Percentiles rank a stretch among this genome's conserved stretches.
Evolutionary conservation across 2,888 invertebrate species (phyloP).

Genomic region (Dicyrtomina minuta): DNA sequence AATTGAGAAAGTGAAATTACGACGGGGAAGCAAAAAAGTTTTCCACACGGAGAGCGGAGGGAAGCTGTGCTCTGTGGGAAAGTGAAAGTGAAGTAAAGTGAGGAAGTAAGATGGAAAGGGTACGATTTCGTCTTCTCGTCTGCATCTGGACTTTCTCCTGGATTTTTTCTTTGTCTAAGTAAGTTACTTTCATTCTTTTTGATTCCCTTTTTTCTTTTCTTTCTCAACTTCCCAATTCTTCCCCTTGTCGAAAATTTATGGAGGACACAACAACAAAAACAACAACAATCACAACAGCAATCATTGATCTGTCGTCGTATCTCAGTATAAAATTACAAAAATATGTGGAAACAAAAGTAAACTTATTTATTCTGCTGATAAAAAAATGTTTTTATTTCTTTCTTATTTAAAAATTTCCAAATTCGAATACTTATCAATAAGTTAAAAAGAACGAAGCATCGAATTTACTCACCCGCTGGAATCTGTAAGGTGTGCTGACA

Average conservation of each 20-base stretch:
- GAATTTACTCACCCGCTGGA: too few species aligned
- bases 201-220: neutral
- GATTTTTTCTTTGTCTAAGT: constrained; percentile 36
- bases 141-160: constrained; percentile 43
- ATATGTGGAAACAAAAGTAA: too few species aligned
- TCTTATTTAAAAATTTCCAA: too few species aligned
- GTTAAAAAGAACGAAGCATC: too few species aligned
- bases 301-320: too few species aligned
- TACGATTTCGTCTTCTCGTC: constrained; percentile 29
- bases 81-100: constrained; percentile 8
- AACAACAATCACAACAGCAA: too few species aligned
- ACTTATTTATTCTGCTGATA: too few species aligned
- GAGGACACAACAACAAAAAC: too few species aligned
- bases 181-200: constrained; percentile 15
- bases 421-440: too few species aligned
- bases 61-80: neutral
- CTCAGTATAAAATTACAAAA: too few species aligned
- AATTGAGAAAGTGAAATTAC: neutral
- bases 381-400: too few species aligned
- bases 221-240: neutral
- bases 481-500: too few species aligned
- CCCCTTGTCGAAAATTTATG: neutral
- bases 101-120: constrained; percentile 27
- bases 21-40: neutral
- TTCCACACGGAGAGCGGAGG: neutral